These are phyloP conservation scores for Cochlearius cochlearius DNA, from an alignment of 2,113 vertebrate genomes.

Conservation along the genomic window DNA sequence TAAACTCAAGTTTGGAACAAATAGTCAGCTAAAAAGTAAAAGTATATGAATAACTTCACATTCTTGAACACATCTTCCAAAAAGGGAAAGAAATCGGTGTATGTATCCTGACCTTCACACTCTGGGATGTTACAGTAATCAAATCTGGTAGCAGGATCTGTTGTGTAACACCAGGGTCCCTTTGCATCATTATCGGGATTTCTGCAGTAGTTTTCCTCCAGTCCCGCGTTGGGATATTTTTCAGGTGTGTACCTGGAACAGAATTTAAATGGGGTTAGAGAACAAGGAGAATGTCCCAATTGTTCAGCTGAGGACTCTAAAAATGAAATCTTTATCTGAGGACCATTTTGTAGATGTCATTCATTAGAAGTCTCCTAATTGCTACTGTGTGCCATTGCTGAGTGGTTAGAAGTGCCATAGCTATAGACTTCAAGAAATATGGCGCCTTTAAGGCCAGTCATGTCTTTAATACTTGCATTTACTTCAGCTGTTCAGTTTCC, in stretches of 20 bases:
- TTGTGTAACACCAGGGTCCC: conserved; percentile 95
- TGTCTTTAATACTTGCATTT: not conserved
- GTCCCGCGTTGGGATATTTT: conserved; percentile 26
- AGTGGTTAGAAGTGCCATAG: not conserved
- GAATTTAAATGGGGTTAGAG: not conserved
- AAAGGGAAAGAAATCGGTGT: not conserved
- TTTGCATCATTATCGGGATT: conserved; percentile 84
- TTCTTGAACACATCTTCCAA: not conserved
- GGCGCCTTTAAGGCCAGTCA: not conserved
- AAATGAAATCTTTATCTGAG: not conserved
- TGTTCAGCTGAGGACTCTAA: not conserved
- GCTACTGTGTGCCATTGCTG: not conserved
- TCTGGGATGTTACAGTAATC: conserved; percentile 87
- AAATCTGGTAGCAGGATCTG: conserved; percentile 74
- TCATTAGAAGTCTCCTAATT: not conserved
- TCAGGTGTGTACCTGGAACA: conserved; percentile 62
- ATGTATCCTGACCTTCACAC: conserved; percentile 75
- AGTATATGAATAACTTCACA: not conserved
- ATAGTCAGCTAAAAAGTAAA: not conserved
- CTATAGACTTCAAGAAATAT: not conserved
- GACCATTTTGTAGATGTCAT: not conserved
- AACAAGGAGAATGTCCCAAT: not conserved
- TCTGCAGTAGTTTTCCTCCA: conserved; percentile 91
- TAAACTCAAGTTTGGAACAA: not conserved
- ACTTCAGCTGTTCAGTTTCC: not conserved